Evolutionary conservation across 2,888 invertebrate species (phyloP).

Genomic region (Synanthedon andrenaeformis): DNA sequence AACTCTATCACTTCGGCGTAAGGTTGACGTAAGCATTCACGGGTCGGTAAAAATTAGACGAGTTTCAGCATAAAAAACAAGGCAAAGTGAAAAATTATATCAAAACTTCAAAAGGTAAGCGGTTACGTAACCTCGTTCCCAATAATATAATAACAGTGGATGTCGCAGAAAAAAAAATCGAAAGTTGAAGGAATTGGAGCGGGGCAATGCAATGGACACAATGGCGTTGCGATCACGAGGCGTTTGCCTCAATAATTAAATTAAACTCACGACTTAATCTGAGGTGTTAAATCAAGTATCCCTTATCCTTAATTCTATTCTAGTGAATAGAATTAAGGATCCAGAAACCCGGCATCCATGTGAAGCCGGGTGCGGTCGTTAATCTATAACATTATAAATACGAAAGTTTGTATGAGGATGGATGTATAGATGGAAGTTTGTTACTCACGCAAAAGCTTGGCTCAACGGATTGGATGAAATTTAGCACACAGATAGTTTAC

Average conservation of each 20-base stretch:
- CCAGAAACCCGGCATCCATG: too few relatives aligned
- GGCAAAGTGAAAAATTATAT: conserved; percentile 59
- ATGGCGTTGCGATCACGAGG: conserved; percentile 48
- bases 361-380: too few relatives aligned
- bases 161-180: conserved; percentile 54
- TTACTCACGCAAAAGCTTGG: too few relatives aligned
- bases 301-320: too few relatives aligned
- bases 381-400: too few relatives aligned
- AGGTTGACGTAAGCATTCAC: too few relatives aligned
- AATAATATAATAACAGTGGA: conserved; percentile 55
- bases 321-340: too few relatives aligned
- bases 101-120: conserved; percentile 60
- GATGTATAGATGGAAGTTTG: too few relatives aligned
- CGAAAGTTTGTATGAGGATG: too few relatives aligned
- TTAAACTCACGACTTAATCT: not conserved
- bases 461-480: too few relatives aligned
- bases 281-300: not conserved
- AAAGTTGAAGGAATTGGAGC: conserved; percentile 46
- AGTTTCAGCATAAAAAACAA: conserved; percentile 14
- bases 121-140: conserved; percentile 64
- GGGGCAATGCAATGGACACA: conserved; percentile 61
- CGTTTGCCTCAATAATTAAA: conserved; percentile 14
- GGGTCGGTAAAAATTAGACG: too few relatives aligned
- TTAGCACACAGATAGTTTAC: too few relatives aligned
- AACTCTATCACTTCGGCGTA: not conserved